Conservation (phyloP, 2,888 invertebrate genomes). For the Plebejus anna region DNA sequence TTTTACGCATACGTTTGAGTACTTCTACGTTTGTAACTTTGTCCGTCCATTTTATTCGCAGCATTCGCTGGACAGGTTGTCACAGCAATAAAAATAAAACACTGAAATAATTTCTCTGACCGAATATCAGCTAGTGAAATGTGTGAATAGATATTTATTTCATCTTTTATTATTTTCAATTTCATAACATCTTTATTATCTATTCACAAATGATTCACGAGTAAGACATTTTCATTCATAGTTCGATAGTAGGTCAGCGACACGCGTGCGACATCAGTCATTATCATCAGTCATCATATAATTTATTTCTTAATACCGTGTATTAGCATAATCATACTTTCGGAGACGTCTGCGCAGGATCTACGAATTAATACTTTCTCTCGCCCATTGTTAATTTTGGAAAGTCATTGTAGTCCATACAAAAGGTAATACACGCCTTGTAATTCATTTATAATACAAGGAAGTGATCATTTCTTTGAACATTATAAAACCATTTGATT, state of each 20-base stretch:
- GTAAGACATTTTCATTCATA: constrained; percentile 10
- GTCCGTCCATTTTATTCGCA: too few species aligned
- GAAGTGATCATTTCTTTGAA: too few species aligned
- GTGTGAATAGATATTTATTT: neutral
- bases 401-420: neutral
- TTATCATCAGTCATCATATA: too few species aligned
- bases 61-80: too few species aligned
- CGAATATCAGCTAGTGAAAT: neutral
- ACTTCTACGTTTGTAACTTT: too few species aligned
- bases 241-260: constrained; percentile 16
- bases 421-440: neutral
- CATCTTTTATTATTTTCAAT: neutral
- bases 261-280: constrained; percentile 5
- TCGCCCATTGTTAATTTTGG: neutral
- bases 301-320: constrained; percentile 19
- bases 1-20: too few species aligned
- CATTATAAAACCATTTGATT: too few species aligned
- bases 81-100: too few species aligned
- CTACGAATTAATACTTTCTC: constrained; percentile 18
- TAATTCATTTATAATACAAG: too few species aligned
- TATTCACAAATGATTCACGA: constrained; percentile 9
- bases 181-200: constrained; percentile 14
- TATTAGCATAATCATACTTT: constrained; percentile 24
- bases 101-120: neutral
- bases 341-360: neutral